Evolutionary conservation across 2,888 invertebrate species (phyloP).

Genomic region (Drosophila bunnanda): DNA sequence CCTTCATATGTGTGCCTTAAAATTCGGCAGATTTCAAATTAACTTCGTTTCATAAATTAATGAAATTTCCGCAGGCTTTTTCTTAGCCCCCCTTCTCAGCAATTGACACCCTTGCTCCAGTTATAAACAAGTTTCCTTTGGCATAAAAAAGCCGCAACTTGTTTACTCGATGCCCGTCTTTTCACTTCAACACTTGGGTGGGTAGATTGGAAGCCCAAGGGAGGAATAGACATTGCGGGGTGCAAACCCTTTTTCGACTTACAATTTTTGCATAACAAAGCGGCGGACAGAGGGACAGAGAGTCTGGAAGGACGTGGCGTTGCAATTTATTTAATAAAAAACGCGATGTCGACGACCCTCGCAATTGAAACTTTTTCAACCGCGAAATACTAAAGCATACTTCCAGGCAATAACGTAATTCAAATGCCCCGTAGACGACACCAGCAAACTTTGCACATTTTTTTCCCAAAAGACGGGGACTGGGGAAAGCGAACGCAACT

Average conservation of each 20-base stretch:
- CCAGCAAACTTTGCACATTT: slow-evolving; percentile 74
- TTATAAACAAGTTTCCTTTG: slow-evolving; percentile 37
- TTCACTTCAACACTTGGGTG: slow-evolving; percentile 47
- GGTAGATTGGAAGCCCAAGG: slow-evolving; percentile 22
- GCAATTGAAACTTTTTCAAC: slow-evolving; percentile 79
- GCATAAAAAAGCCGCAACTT: slow-evolving; percentile 51
- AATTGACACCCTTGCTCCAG: slow-evolving; percentile 32
- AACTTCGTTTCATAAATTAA: slow-evolving; percentile 37
- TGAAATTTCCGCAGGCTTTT: slow-evolving; percentile 17
- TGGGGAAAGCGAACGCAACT: slow-evolving; percentile 54
- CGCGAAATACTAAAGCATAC: slow-evolving; percentile 79
- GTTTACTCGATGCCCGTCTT: slow-evolving; percentile 48
- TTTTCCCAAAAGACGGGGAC: slow-evolving; percentile 38
- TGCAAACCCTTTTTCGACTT: slow-evolving; percentile 42
- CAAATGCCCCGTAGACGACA: slow-evolving; percentile 69
- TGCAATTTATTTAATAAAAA: slow-evolving; percentile 79
- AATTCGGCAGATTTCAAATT: neutral
- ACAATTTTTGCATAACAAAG: slow-evolving; percentile 68
- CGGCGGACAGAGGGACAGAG: slow-evolving; percentile 22
- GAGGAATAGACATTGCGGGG: slow-evolving; percentile 32
- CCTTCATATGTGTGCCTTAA: neutral
- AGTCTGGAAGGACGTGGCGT: slow-evolving; percentile 42
- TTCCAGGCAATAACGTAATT: slow-evolving; percentile 79
- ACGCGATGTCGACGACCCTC: slow-evolving; percentile 67
- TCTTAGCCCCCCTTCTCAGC: neutral